phyloP scores from a whole-genome alignment of 2,888 invertebrate genomes.

The Dinocampus coccinellae region DNA sequence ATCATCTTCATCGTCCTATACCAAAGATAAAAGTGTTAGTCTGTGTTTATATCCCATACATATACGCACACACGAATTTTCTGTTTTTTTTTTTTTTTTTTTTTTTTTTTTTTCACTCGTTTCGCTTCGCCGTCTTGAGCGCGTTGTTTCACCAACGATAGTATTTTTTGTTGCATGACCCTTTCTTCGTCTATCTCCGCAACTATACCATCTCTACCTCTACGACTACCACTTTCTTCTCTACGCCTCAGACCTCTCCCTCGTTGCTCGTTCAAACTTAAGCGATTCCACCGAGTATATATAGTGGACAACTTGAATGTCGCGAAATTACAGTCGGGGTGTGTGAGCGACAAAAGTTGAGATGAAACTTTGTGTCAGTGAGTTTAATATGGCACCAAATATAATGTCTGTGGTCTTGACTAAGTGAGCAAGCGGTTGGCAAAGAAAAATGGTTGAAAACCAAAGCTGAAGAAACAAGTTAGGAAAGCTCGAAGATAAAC shows the following conservation, averaged over 20 bases:
- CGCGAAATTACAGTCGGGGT: conserved; percentile 44
- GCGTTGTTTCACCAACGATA: conserved; percentile 30
- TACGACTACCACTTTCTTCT: conserved; percentile 19
- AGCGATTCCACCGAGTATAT: conserved; percentile 42
- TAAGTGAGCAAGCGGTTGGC: conserved; percentile 1
- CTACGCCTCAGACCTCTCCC: conserved; percentile 13
- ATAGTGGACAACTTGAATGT: conserved; percentile 41
- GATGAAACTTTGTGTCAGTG: conserved; percentile 51
- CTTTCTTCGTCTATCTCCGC: conserved; percentile 29
- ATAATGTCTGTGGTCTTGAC: conserved; percentile 1
- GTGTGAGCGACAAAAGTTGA: conserved; percentile 42
- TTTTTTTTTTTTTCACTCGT: too few species aligned
- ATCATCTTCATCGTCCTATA: not conserved
- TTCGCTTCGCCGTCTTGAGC: not conserved
- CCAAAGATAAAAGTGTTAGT: too few species aligned
- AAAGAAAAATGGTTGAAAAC: conserved; percentile 1
- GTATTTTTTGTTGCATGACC: conserved; percentile 22
- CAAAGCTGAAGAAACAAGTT: conserved; percentile 27
- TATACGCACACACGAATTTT: too few species aligned
- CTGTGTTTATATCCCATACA: too few species aligned
- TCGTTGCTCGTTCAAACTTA: conserved; percentile 40
- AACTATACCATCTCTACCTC: not conserved
- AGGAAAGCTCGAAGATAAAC: conserved; percentile 48
- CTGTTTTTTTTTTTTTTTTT: too few species aligned
- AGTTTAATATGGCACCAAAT: conserved; percentile 52